A percentile compares a stretch with the other conserved stretches of the same genome.
Conservation (phyloP, 2,113 vertebrate species). For the Notarius quadriscutis region DNA sequence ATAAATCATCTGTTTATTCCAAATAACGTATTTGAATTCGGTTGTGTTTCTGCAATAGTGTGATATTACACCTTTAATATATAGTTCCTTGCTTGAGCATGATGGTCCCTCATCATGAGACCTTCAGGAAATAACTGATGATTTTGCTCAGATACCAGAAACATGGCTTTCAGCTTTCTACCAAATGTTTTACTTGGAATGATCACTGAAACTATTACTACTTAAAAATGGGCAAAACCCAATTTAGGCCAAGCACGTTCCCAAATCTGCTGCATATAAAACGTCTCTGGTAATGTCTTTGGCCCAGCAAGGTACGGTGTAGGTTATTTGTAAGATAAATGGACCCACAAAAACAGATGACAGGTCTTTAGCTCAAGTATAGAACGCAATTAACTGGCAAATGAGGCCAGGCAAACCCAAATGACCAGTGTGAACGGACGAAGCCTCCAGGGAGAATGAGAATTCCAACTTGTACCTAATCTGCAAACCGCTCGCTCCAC, state of each 20-base stretch:
- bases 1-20: not conserved
- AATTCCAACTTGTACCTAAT: constrained; percentile 67
- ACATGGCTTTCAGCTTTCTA: not conserved
- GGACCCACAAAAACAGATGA: constrained; percentile 78
- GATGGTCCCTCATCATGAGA: not conserved
- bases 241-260: constrained; percentile 32
- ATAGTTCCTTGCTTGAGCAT: not conserved
- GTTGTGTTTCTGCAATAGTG: not conserved
- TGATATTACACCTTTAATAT: not conserved
- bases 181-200: not conserved
- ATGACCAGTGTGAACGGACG: constrained; percentile 71
- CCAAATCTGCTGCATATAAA: constrained; percentile 42
- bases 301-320: constrained; percentile 66
- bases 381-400: constrained; percentile 83
- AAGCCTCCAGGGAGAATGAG: constrained; percentile 65
- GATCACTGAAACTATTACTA: constrained; percentile 13
- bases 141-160: not conserved
- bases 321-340: constrained; percentile 80
- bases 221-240: constrained; percentile 27
- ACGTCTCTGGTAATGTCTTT: constrained; percentile 52
- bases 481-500: constrained; percentile 63
- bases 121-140: not conserved
- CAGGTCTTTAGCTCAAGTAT: constrained; percentile 81
- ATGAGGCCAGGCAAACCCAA: constrained; percentile 77
- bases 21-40: not conserved